Evolutionary conservation across 2,113 vertebrate genomes (phyloP), one percentile per base, ranked within the genome.

Genomic region (Xyliphius kryptos): DNA sequence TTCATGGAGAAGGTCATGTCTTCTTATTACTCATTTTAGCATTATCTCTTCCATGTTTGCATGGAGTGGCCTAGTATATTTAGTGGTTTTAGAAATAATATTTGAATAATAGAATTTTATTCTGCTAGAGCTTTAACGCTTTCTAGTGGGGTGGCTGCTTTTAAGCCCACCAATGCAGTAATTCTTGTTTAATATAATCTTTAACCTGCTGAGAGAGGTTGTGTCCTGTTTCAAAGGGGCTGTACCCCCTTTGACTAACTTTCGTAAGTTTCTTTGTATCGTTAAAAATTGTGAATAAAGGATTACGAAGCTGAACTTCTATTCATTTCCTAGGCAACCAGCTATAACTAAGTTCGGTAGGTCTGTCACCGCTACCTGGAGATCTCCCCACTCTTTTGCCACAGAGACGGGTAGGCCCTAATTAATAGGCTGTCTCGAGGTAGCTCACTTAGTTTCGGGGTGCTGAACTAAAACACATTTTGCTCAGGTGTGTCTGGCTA

Each of bases 361-460:
- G n/a, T n/a, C n/a, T n/a, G n/a, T 79, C 74, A 74, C 76, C 50
- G 48, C 78, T 77, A 76, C 73, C 73, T n/a, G 19, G 37, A 63
- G 68, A 37, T 81, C 71, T 72, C 71, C 67, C 77, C 75, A 75
- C 59, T 76, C 73, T 81, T 77, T 81, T 77, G 77, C 77, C 58
- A 80, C 79, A 81, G 75, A 79, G 63, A 77, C 15, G 73, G 75
- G 71, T 80, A 67, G 8, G 61, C 48, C 61, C 61, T 71, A n/a
- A 0, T 32, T 22, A 6, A n/a, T 68, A 70, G 69, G 73, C 74
- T 78, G 70, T 66, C 68, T 64, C 26, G 72, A 22, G 76, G 74
- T 80, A 74, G 77, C 74, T 81, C 74, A 48, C 54, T 14, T 71
- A 68, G 70, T 77, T 79, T 76, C 72, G 74, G 75, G 68, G 63